phyloP scores from a whole-genome alignment of 2,797 vertebrate genomes.

The Acanthurus lineatus region DNA sequence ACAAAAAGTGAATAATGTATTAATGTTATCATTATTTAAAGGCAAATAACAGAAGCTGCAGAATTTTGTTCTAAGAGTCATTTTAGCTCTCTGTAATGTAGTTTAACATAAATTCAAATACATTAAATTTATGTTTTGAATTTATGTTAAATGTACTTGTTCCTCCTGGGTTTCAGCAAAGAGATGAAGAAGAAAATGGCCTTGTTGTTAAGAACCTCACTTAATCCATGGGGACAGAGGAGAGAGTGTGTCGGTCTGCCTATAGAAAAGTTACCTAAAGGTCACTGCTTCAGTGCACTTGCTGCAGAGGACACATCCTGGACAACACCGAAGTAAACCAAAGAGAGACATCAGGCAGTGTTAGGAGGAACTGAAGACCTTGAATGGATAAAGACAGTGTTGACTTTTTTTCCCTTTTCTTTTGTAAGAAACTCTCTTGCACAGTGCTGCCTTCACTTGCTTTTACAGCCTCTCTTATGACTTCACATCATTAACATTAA shows the following conservation, averaged over 20 bases:
- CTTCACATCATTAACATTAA: constrained; percentile 26
- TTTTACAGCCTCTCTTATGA: constrained; percentile 19
- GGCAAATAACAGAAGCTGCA: constrained; percentile 1
- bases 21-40: constrained; percentile 24
- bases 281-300: constrained; percentile 32
- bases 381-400: neutral
- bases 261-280: constrained; percentile 58
- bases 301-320: constrained; percentile 14
- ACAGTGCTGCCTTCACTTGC: constrained; percentile 4
- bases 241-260: constrained; percentile 35
- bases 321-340: constrained; percentile 17
- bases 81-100: constrained; percentile 2
- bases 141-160: constrained; percentile 32
- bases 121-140: neutral
- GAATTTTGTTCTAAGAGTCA: constrained; percentile 1
- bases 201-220: constrained; percentile 9
- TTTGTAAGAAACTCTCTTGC: neutral
- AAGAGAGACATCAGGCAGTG: constrained; percentile 24
- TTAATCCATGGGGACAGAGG: constrained; percentile 37
- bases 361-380: neutral
- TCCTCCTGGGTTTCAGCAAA: constrained; percentile 32
- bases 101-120: constrained; percentile 23
- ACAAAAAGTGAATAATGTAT: constrained; percentile 9
- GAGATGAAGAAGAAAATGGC: constrained; percentile 38
- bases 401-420: neutral